Base-by-base conservation (phyloP, 2,888 invertebrate species). In the Eupithecia abbreviata region DNA sequence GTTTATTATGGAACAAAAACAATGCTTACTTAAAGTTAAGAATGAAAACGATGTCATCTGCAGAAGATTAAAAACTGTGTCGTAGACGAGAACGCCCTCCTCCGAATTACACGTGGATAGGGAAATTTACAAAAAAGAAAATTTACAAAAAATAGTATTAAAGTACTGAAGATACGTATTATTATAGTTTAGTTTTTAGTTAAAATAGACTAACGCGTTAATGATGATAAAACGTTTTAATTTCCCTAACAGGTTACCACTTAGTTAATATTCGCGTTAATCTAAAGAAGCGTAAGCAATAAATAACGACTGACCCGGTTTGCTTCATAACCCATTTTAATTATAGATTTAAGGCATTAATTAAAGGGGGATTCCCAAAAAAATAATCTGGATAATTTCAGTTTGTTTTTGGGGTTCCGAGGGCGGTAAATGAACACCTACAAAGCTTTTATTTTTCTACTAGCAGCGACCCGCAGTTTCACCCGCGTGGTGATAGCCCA, bases 321-420 rank as follows among this genome's bases (percentile, higher is more conserved):
- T 71, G 75, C 75, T 73, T 79, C 75, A 74, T 75, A 76, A 47
- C 74, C 49, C 72, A 68, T 79, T 74, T 72, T 68, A 79, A 75
- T 73, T 73, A 79, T 79, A 74, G 77, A 77, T 79, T 79, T 77
- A 75, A 71, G 68, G 69, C 68, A 73, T 79, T 79, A 73, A 79
- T 79, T 76, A 78, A 18, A 42, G 51, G 49, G 58, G 12, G 51
- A 74, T 74, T 76, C 65, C 49, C 43, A 69, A 72, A 74, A 72
- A 71, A 78, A 74, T 78, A 76, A 72, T 73, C 68, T 58, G 73
- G 69, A 68, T 43, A 68, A 45, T 68, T 45, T 45, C 68, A 42
- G 62, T 10, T 13, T 66, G 2, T n/a, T 68, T 45, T 68, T 68
- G 45, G 68, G 45, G 42, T 66, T 42, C 62, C 2, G 12, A 30